A percentile compares a stretch with the other conserved stretches of the same genome.
phyloP scores from a whole-genome alignment of 92 coral and sea anemone genomes.

The Palythoa grandis region DNA sequence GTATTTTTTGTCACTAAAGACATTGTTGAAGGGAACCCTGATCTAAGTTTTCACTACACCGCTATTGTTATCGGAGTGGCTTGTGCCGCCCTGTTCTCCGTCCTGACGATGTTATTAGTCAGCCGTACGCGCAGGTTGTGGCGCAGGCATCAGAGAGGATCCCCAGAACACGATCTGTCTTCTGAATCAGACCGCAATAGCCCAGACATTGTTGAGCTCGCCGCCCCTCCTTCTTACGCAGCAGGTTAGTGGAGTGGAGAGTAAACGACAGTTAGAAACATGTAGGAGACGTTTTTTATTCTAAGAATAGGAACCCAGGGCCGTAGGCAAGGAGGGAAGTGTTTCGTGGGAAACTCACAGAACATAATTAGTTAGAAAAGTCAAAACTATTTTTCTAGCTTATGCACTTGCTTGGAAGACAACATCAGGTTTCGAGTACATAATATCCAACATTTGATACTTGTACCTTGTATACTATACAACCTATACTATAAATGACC shows the following conservation, averaged over 20 bases:
- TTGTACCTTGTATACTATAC: too few relatives aligned
- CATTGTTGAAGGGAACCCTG: slow-evolving; percentile 28
- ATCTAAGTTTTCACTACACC: slow-evolving; percentile 82
- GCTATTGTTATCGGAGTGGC: slow-evolving; percentile 98
- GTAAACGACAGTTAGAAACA: not conserved
- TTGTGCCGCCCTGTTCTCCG: slow-evolving; percentile 87
- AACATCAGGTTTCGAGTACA: too few relatives aligned
- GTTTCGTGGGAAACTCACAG: too few relatives aligned
- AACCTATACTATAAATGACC: too few relatives aligned
- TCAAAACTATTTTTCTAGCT: too few relatives aligned
- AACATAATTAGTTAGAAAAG: too few relatives aligned
- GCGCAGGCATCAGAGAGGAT: slow-evolving; percentile 58
- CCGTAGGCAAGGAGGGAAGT: too few relatives aligned
- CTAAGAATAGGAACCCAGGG: too few relatives aligned
- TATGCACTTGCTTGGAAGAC: too few relatives aligned
- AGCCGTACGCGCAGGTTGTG: slow-evolving; percentile 82
- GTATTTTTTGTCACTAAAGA: not conserved
- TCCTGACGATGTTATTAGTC: slow-evolving; percentile 79
- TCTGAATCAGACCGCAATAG: slow-evolving; percentile 56
- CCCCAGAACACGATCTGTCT: slow-evolving; percentile 44
- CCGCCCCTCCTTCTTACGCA: slow-evolving; percentile 91
- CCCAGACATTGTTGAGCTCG: slow-evolving; percentile 67
- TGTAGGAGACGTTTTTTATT: too few relatives aligned
- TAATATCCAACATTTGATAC: too few relatives aligned
- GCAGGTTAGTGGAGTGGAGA: slow-evolving; percentile 65